phyloP scores from a whole-genome alignment of 2,797 vertebrate genomes.

The Gymnodraco acuticeps region DNA sequence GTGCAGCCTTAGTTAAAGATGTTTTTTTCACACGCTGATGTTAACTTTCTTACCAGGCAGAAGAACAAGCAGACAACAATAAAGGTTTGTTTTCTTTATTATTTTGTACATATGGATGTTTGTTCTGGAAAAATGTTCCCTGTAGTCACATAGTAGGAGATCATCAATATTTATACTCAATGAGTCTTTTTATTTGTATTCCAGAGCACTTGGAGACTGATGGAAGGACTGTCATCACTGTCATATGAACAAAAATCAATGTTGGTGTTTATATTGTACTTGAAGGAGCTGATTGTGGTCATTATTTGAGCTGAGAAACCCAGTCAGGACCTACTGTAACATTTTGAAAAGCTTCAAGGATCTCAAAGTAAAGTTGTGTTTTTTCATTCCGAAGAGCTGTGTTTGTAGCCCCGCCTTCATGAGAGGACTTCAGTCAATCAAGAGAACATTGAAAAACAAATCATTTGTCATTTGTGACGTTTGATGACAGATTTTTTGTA shows the following conservation, averaged over 20 bases:
- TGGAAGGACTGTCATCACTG: constrained; percentile 59
- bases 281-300: constrained; percentile 69
- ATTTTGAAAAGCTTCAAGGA: constrained; percentile 45
- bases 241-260: constrained; percentile 64
- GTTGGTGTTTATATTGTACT: constrained; percentile 76
- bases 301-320: constrained; percentile 60
- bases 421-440: constrained; percentile 19
- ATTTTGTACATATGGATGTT: constrained; percentile 11
- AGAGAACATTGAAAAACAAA: constrained; percentile 27
- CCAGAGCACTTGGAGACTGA: constrained; percentile 57
- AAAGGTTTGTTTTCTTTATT: constrained; percentile 68
- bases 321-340: constrained; percentile 69
- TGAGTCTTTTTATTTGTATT: constrained; percentile 11
- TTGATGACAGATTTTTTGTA: constrained; percentile 33
- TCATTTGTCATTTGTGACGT: constrained; percentile 36
- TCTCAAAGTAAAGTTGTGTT: constrained; percentile 43
- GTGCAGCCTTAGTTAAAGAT: not conserved
- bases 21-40: constrained; percentile 18
- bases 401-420: constrained; percentile 19
- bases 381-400: constrained; percentile 37
- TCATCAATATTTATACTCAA: constrained; percentile 18
- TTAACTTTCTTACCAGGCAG: constrained; percentile 70
- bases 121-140: not conserved
- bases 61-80: constrained; percentile 83
- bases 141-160: not conserved